Conservation (phyloP, 1,140 invertebrate genomes). For the Lordiphosa mommai region DNA sequence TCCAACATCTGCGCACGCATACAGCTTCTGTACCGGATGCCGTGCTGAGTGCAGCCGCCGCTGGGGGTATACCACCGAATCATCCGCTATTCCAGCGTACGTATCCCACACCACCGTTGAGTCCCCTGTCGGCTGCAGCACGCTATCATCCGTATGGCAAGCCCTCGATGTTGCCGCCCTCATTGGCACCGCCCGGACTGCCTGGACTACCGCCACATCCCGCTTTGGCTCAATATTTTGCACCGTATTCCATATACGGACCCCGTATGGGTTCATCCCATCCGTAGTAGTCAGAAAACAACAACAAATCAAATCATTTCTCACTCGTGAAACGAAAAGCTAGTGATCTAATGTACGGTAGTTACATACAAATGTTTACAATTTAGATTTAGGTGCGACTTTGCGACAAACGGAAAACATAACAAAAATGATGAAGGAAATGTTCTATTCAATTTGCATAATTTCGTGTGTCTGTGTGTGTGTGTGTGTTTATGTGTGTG, state of each 20-base stretch:
- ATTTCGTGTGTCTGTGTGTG: constrained; percentile 23
- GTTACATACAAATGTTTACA: constrained; percentile 74
- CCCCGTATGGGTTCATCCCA: constrained; percentile 88
- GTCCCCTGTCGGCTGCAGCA: constrained; percentile 87
- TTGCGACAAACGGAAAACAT: constrained; percentile 22
- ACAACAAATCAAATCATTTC: constrained; percentile 44
- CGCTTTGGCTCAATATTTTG: constrained; percentile 88
- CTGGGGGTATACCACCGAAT: constrained; percentile 81
- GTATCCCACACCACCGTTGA: constrained; percentile 93
- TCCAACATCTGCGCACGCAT: constrained; percentile 93
- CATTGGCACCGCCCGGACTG: constrained; percentile 80
- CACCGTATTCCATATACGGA: constrained; percentile 92
- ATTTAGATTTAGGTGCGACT: constrained; percentile 50
- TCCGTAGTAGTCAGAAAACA: constrained; percentile 79
- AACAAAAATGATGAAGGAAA: constrained; percentile 21
- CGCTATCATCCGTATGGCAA: constrained; percentile 94
- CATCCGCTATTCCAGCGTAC: constrained; percentile 86
- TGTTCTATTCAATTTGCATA: constrained; percentile 29
- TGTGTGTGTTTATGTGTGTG: no score
- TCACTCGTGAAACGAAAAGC: constrained; percentile 75
- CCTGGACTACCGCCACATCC: constrained; percentile 84
- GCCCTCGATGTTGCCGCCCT: constrained; percentile 82
- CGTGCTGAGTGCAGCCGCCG: constrained; percentile 81
- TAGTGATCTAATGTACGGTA: constrained; percentile 76
- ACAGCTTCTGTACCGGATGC: constrained; percentile 84